Base-by-base conservation (phyloP, 2,113 vertebrate species). In the Formicarius rufipectus region DNA sequence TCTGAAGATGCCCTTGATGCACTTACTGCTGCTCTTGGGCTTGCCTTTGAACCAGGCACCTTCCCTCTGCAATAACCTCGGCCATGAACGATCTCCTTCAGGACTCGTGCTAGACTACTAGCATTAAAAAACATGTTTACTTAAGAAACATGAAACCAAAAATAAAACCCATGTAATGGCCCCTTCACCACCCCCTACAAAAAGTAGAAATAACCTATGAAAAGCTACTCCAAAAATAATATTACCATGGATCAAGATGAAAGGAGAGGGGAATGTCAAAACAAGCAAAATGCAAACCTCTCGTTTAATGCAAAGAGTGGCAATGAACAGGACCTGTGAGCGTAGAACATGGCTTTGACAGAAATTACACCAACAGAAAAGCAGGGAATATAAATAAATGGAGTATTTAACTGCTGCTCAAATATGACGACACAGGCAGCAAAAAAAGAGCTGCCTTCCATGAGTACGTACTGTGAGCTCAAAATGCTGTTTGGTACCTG, bases 401-500 rank as follows among this genome's bases (percentile, higher is more conserved):
- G 39, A 72, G 8, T 45, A 72, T 82, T 84, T 92, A 72, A 87
- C 45, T 49, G 56, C 80, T 45, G 33, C 76, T 84, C 40, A 66
- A 87, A 47, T 40, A 77, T 5, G 28, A 72, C 71, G 72, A 44
- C 47, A 53, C 4, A 50, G 28, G 4, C 33, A 78, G 73, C 18
- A 56, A 30, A 69, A n/a, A 75, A 68, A 28, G 16, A 74, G 60
- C 30, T 27, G 21, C 50, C 67, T 16, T 58, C 67, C 40, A 8
- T 0, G 14, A 42, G 45, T 56, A 40, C 0, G 0, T 14, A 33
- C 37, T 42, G 33, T 0, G 0, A 84, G 44, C 35, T 37, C 31
- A 24, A 64, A 77, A 42, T 11, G 40, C 68, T 60, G 19, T 31
- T 86, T 50, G 35, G 69, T 77, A 44, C 31, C 50, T 6, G 3